A percentile compares a stretch with the other conserved stretches of the same genome.
Conservation (phyloP, 2,113 vertebrate species). For the Vulpes lagopus region DNA sequence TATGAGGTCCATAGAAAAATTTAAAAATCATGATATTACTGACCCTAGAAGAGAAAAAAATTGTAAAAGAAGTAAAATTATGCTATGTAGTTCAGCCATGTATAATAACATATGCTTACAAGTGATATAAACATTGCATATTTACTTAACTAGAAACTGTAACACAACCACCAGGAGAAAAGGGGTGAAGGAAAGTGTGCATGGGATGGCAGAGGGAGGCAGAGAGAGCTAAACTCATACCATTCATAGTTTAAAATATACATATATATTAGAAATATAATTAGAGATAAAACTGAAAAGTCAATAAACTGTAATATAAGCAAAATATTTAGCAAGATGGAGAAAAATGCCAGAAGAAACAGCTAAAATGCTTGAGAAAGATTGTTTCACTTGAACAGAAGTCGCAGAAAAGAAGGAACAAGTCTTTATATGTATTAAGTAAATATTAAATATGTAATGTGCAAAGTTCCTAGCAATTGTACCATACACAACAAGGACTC, state of each 20-base stretch:
- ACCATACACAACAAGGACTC: accelerated
- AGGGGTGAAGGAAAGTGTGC: background rate
- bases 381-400: background rate
- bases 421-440: background rate
- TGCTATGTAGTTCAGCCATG: background rate
- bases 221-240: background rate
- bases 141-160: background rate
- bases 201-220: too few relatives aligned
- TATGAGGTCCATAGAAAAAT: background rate
- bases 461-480: background rate
- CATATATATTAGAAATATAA: too few relatives aligned
- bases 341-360: background rate
- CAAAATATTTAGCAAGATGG: background rate
- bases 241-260: background rate
- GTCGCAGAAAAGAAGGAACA: background rate
- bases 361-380: background rate
- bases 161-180: background rate
- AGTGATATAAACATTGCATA: background rate
- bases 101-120: background rate
- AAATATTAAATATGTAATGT: background rate
- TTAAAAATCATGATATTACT: background rate
- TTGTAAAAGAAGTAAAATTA: background rate
- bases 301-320: background rate
- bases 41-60: background rate
- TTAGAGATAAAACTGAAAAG: background rate